Evolutionary conservation across 2,113 vertebrate genomes (phyloP).

Genomic region (Stigmatopora nigra): DNA sequence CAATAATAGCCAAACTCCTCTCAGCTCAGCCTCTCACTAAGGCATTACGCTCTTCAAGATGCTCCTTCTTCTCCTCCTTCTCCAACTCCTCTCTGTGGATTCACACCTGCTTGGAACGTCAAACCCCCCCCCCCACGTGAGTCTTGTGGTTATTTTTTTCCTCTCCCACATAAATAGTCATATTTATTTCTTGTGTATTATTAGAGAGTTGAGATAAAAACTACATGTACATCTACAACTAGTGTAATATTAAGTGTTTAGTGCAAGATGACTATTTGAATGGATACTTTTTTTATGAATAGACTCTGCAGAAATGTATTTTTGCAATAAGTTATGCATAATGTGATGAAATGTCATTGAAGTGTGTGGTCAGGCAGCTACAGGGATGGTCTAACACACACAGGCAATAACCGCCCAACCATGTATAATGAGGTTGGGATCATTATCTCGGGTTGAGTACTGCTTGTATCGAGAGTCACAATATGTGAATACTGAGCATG

Average conservation of each 20-base stretch:
- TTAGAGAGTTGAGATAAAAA: background rate
- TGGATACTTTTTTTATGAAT: slow-evolving; percentile 5
- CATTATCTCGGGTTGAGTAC: slow-evolving; percentile 28
- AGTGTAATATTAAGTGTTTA: background rate
- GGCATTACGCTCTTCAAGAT: slow-evolving; percentile 24
- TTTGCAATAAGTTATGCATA: background rate
- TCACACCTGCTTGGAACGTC: slow-evolving; percentile 29
- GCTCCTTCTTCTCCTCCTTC: slow-evolving; percentile 29
- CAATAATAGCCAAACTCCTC: slow-evolving; percentile 24
- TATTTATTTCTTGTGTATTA: slow-evolving; percentile 2
- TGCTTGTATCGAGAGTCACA: slow-evolving; percentile 20
- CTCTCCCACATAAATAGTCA: background rate
- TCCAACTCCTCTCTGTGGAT: slow-evolving; percentile 36
- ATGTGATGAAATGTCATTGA: background rate
- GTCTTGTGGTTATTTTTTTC: slow-evolving; percentile 23
- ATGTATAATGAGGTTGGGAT: slow-evolving; percentile 27
- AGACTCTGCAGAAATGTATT: background rate
- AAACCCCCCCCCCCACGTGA: slow-evolving; percentile 32
- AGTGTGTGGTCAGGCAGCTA: background rate
- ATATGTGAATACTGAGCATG: slow-evolving; percentile 6
- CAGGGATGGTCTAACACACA: background rate
- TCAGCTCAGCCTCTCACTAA: slow-evolving; percentile 33
- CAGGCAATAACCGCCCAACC: slow-evolving; percentile 12
- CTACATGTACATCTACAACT: slow-evolving; percentile 4
- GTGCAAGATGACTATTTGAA: slow-evolving; percentile 4